Base-by-base conservation (phyloP, 2,113 vertebrate species). In the Rostratula benghalensis region DNA sequence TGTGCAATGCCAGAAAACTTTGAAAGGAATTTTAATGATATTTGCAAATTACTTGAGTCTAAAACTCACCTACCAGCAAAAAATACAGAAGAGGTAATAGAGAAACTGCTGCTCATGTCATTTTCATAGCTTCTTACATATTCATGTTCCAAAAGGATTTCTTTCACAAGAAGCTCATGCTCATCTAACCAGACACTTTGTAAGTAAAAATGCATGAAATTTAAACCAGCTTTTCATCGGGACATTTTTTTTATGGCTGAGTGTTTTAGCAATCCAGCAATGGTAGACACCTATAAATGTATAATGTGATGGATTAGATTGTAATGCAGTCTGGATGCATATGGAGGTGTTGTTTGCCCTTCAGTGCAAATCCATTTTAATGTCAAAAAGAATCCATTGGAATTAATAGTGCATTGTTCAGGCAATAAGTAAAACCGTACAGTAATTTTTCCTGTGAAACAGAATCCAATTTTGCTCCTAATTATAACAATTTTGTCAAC, bases 331-430 rank as follows among this genome's bases (percentile, higher is more conserved):
- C 96, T 97, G 93, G 97, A 97, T 97, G 93, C 96, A 91, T 97
- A 95, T 87, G 94, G 93, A 98, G 92, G 89, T 96, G 92, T 51
- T 97, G 92, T 96, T 98, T 97, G 95, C 95, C 97, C 97, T 97
- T 98, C 97, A 97, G 93, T 97, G 93, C 82, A 98, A 97, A 97
- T 97, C 91, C 91, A 90, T 97, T 98, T 97, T 98, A 96, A 97
- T 95, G 95, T 97, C 96, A 97, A 96, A 97, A 95, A 57, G 45
- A 96, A 97, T 97, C 86, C 37, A 35, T 48, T 96, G 91, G 94
- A 98, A 97, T 98, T 97, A 98, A 97, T 94, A 97, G 84, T 71
- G 90, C 87, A 92, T 97, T 97, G 96, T 97, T 91, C 77, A 94
- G 87, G 73, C 63, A 97, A 75, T 95, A 97, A 94, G 74, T 85